Evolutionary conservation across 2,797 vertebrate genomes (phyloP), one percentile per base, ranked within the genome.

Genomic region (Sebastes hubbsi): DNA sequence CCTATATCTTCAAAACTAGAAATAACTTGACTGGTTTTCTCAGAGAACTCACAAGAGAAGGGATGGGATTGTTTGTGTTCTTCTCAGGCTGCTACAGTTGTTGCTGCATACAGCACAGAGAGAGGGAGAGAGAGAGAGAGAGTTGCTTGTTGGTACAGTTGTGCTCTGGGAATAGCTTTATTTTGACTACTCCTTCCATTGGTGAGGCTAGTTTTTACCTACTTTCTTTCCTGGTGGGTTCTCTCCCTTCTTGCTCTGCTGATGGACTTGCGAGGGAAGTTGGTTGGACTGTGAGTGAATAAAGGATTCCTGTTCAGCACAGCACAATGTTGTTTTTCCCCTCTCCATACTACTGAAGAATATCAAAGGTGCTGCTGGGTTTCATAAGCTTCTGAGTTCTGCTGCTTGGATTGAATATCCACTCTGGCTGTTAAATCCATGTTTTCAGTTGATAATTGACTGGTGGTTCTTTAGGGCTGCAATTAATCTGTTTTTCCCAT

Each of bases 221-320:
- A 75, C 74, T 5, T 8, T 42, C 36, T 49, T 30, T 60, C 22
- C 52, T 64, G 34, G 59, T 76, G 42, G 70, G 56, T 75, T 78
- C n/a, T 13, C 63, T 76, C 32, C 34, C 38, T 49, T 16, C 36
- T 49, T 20, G 54, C 46, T 75, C 27, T 32, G 65, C 72, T 77
- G 68, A 74, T 77, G 60, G 69, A 80, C 30, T 70, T 72, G 69
- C 1, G 32, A 22, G 32, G 56, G 61, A 42, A 79, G 55, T 72
- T 81, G 54, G 46, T 81, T 58, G 61, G 66, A 72, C 66, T 54
- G 46, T 27, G 34, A 78, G 67, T 69, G 54, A 68, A 78, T 69
- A 58, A 65, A 73, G 46, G 55, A 62, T 76, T 60, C 27, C 64
- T 11, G 13, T 64, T 60, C 38, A 67, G 64, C 22, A 14, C 22